Evolutionary conservation across 2,113 vertebrate genomes (phyloP).

Genomic region (Heloderma charlesbogerti): DNA sequence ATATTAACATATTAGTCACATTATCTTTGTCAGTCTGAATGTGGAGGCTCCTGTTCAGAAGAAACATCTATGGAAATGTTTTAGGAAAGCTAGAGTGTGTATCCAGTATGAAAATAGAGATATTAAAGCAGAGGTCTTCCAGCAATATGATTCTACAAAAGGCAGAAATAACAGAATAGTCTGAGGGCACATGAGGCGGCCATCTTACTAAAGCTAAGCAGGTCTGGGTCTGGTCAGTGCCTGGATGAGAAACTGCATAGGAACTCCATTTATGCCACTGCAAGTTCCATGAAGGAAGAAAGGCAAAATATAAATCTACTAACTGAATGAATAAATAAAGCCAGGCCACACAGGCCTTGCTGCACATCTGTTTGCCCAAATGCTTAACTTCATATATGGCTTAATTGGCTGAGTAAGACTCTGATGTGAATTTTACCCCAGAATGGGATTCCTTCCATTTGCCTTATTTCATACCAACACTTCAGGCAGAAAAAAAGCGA

Average conservation of each 20-base stretch:
- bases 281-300: not conserved
- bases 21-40: too few species aligned
- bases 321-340: not conserved
- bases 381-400: not conserved
- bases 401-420: conserved; percentile 6
- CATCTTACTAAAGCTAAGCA: not conserved
- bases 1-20: too few species aligned
- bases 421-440: not conserved
- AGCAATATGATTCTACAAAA: not conserved
- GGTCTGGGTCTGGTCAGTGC: not conserved
- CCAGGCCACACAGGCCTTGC: not conserved
- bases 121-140: too few species aligned
- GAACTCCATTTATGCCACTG: too few species aligned
- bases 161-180: not conserved
- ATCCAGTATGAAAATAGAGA: not conserved
- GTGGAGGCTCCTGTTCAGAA: not conserved
- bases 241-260: not conserved
- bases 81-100: not conserved
- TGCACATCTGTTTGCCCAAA: not conserved
- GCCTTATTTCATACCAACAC: not conserved
- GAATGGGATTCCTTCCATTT: not conserved
- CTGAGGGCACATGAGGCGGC: not conserved
- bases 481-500: not conserved
- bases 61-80: too few species aligned
- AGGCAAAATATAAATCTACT: not conserved